Percentiles rank a stretch among this genome's conserved stretches.
These are phyloP conservation scores for Streptopelia turtur DNA, from an alignment of 2,797 vertebrate species.

Conservation along the genomic window DNA sequence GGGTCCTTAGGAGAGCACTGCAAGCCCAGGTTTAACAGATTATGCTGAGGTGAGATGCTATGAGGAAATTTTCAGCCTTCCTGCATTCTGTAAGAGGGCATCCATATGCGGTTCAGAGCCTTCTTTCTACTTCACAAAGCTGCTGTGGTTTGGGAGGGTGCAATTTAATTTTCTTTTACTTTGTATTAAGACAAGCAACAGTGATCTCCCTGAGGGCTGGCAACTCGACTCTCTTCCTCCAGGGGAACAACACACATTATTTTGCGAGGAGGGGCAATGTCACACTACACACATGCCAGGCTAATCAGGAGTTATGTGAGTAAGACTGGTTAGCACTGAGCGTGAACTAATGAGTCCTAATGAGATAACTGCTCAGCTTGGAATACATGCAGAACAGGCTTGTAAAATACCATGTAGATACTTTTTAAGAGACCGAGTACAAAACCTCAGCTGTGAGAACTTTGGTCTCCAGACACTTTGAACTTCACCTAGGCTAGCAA, in stretches of 20 bases:
- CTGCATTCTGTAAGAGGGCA: neutral
- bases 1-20: neutral
- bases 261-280: neutral
- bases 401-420: neutral
- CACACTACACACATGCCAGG: neutral
- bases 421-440: neutral
- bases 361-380: neutral
- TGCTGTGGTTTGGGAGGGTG: neutral
- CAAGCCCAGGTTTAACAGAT: neutral
- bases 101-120: neutral
- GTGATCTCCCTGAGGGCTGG: neutral
- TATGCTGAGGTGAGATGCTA: neutral
- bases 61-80: neutral
- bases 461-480: neutral
- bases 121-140: neutral
- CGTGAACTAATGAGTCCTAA: neutral
- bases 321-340: neutral
- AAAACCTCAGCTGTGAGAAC: neutral
- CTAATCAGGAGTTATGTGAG: neutral
- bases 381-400: neutral
- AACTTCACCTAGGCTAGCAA: neutral
- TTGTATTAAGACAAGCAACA: neutral
- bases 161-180: neutral
- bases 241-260: rapidly evolving
- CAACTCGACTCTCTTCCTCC: rapidly evolving